Evolutionary conservation across 2,888 invertebrate genomes (phyloP).

Genomic region (Drosophila nr. perissopoda): DNA sequence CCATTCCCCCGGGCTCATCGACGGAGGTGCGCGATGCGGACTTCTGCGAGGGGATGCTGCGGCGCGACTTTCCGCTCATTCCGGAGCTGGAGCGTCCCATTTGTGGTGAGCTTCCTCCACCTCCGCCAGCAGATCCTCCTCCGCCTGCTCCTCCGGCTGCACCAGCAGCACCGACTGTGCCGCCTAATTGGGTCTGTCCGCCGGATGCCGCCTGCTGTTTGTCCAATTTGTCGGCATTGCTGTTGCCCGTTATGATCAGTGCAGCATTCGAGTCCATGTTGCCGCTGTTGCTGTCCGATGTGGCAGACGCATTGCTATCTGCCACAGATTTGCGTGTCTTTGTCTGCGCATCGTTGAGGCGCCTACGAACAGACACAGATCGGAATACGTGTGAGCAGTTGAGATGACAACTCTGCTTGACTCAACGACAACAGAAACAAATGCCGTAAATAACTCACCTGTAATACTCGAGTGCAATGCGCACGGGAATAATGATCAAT

Average conservation of each 20-base stretch:
- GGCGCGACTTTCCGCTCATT: constrained; percentile 86
- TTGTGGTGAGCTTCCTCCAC: constrained; percentile 83
- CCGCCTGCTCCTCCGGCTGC: constrained; percentile 36
- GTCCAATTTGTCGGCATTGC: constrained; percentile 54
- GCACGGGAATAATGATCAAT: constrained; percentile 85
- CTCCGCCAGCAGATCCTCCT: constrained; percentile 47
- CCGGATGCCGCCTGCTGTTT: constrained; percentile 16
- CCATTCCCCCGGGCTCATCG: constrained; percentile 85
- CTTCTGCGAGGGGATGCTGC: constrained; percentile 86
- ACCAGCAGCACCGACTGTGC: not conserved
- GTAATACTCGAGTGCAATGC: constrained; percentile 85
- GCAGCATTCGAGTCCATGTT: constrained; percentile 77
- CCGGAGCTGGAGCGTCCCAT: constrained; percentile 86
- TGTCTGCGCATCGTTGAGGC: constrained; percentile 85
- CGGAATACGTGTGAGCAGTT: not conserved
- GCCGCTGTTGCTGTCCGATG: constrained; percentile 83
- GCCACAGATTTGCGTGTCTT: constrained; percentile 84
- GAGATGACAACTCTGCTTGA: not conserved
- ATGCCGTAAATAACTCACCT: constrained; percentile 70
- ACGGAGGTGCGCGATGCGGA: constrained; percentile 86
- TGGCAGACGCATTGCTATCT: constrained; percentile 79
- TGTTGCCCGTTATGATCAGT: constrained; percentile 55
- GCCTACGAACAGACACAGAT: constrained; percentile 64
- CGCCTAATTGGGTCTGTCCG: not conserved
- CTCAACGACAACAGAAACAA: not conserved